Percentiles rank a stretch among this genome's conserved stretches.
Evolutionary conservation across 2,797 vertebrate species (phyloP).

Genomic region (Danio kyathit): DNA sequence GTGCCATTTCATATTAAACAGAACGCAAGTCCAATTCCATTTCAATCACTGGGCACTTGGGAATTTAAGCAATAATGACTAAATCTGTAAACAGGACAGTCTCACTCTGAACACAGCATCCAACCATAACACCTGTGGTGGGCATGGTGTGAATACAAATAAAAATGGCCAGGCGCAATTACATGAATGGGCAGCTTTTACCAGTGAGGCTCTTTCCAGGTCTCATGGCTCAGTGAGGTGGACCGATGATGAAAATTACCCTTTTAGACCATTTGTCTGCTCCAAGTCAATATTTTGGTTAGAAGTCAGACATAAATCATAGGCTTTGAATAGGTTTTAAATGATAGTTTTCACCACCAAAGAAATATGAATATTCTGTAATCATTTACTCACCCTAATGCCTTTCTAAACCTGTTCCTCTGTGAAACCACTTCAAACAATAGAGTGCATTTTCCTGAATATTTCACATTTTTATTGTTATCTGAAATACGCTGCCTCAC

Average conservation of each 20-base stretch:
- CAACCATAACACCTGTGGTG: conserved; percentile 40
- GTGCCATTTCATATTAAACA: conserved; percentile 48
- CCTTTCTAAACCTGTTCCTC: not conserved
- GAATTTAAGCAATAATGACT: conserved; percentile 51
- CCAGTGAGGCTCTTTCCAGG: conserved; percentile 19
- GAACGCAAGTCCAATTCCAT: conserved; percentile 38
- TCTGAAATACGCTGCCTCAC: no score
- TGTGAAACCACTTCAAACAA: not conserved
- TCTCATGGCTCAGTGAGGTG: conserved; percentile 20
- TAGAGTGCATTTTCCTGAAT: no score
- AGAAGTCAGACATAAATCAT: conserved; percentile 9
- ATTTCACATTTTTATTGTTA: no score
- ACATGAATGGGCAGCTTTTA: conserved; percentile 48
- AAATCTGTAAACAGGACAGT: conserved; percentile 52
- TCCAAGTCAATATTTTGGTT: conserved; percentile 32
- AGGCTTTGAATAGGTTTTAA: not conserved
- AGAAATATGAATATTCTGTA: not conserved
- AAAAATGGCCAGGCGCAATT: conserved; percentile 40
- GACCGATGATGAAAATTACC: conserved; percentile 24
- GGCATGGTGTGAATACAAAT: conserved; percentile 45
- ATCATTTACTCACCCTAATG: not conserved
- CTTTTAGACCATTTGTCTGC: conserved; percentile 17
- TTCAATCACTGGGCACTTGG: conserved; percentile 44
- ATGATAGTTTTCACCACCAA: not conserved
- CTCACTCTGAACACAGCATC: conserved; percentile 45